Conservation (phyloP, 2,113 vertebrate genomes). For the Pleuronectes platessa region DNA sequence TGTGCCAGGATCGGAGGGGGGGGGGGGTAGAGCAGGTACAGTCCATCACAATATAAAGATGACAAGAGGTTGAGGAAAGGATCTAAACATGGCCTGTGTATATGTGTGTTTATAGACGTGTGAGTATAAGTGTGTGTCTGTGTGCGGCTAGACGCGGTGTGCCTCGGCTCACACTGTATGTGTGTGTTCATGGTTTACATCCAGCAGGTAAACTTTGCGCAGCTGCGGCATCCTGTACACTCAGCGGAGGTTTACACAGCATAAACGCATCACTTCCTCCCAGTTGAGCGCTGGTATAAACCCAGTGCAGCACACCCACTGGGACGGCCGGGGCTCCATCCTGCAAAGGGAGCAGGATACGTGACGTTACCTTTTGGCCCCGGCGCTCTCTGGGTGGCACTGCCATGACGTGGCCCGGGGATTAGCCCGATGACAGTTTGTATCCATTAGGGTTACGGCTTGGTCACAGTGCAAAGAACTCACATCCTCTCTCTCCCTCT, state of each 20-base stretch:
- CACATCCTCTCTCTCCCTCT: slow-evolving; percentile 40
- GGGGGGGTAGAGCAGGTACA: slow-evolving; percentile 25
- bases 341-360: slow-evolving; percentile 48
- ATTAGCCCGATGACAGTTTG: slow-evolving; percentile 67
- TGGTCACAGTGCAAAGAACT: slow-evolving; percentile 20
- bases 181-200: slow-evolving; percentile 62
- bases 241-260: slow-evolving; percentile 74
- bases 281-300: slow-evolving; percentile 72
- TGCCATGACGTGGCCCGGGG: slow-evolving; percentile 31
- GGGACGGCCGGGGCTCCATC: slow-evolving; percentile 41
- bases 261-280: slow-evolving; percentile 80
- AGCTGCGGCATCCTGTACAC: slow-evolving; percentile 69
- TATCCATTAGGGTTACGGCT: slow-evolving; percentile 55
- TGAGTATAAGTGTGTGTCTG: background rate
- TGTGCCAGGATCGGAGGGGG: slow-evolving; percentile 16
- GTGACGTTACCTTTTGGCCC: slow-evolving; percentile 36
- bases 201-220: slow-evolving; percentile 77
- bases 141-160: background rate
- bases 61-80: slow-evolving; percentile 19
- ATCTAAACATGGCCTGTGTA: slow-evolving; percentile 41
- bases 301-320: slow-evolving; percentile 34
- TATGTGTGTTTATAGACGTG: slow-evolving; percentile 30
- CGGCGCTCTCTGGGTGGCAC: slow-evolving; percentile 69
- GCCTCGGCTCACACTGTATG: background rate
- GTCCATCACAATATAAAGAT: slow-evolving; percentile 25